Evolutionary conservation across 1,140 invertebrate species (phyloP).

Genomic region (Bombus confusus): DNA sequence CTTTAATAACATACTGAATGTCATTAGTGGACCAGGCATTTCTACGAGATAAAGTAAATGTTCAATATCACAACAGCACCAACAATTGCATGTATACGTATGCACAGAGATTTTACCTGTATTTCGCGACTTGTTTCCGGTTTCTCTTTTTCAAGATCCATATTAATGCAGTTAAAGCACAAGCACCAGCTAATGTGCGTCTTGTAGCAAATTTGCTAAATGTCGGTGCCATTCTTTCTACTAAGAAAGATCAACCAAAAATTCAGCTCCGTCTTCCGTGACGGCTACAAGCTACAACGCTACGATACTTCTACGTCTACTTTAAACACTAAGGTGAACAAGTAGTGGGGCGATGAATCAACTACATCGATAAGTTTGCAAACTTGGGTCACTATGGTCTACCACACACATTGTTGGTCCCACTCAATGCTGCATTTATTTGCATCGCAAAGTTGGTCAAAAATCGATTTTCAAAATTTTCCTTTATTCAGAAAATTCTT

Average conservation of each 20-base stretch:
- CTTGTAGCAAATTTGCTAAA: slow-evolving; percentile 85
- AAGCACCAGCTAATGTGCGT: slow-evolving; percentile 83
- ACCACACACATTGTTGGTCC: no score
- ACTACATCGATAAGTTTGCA: slow-evolving; percentile 29
- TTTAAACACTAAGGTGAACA: slow-evolving; percentile 20
- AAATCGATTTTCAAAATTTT: neutral
- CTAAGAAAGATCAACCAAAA: slow-evolving; percentile 3
- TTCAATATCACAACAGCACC: slow-evolving; percentile 19
- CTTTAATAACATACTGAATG: slow-evolving; percentile 90
- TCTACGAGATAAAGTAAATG: slow-evolving; percentile 62
- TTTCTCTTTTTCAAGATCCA: slow-evolving; percentile 83
- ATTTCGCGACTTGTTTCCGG: slow-evolving; percentile 75
- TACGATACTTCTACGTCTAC: slow-evolving; percentile 6
- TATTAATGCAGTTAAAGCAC: slow-evolving; percentile 83
- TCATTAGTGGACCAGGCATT: slow-evolving; percentile 81
- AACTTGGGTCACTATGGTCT: no score
- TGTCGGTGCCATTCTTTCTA: slow-evolving; percentile 84
- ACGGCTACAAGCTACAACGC: neutral
- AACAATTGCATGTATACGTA: neutral
- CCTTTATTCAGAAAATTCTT: no score
- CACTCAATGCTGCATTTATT: neutral
- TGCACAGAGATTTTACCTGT: slow-evolving; percentile 64
- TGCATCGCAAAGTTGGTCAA: neutral
- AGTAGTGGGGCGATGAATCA: slow-evolving; percentile 44
- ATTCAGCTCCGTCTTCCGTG: neutral